Evolutionary conservation across 2,888 invertebrate genomes (phyloP), one percentile per base, ranked within the genome.

Genomic region (Zaprionus obscuricornis): DNA sequence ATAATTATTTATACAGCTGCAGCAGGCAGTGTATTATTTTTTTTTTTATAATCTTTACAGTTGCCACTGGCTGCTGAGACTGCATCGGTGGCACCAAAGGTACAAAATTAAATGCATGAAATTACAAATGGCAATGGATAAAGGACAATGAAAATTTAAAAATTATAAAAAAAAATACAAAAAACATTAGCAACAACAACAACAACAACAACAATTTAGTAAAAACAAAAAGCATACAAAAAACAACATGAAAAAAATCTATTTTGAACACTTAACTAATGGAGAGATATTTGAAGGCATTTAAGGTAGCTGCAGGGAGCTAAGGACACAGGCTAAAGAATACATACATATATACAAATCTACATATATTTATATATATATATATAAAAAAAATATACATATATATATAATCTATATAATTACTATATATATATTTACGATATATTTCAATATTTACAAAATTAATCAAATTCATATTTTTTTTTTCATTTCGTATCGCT

Each of bases 311-410:
- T 39, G 55, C 55, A 62, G 55, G 47, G 43, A 54, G 50, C 52
- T 49, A 46, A 26, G 42, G 46, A 56, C 55, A 68, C 36, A 36
- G 59, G 68, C 78, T 71, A 66, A 56, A 54, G 68, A 78, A 68
- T 62, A 81, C 57, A 73, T 36, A 74, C 55, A 62, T 69, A 66
- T 66, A 66, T 47, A 54, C 13, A n/a, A n/a, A n/a, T n/a, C n/a
- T n/a, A n/a, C n/a, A n/a, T 45, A 63, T 20, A 20, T 29, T 24
- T 24, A 37, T 55, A 46, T n/a, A 11, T 45, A 40, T 22, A 29
- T 54, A 51, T 60, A 60, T 39, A 16, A 42, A 33, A 51, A 50
- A 62, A 54, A 52, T 49, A 51, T 26, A 65, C 36, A 29, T 36
- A 52, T 37, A 59, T 8, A 73, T 50, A 50, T 34, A 52, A 52